Base-by-base conservation (phyloP, 2,797 vertebrate genomes). In the Trichosurus vulpecula region DNA sequence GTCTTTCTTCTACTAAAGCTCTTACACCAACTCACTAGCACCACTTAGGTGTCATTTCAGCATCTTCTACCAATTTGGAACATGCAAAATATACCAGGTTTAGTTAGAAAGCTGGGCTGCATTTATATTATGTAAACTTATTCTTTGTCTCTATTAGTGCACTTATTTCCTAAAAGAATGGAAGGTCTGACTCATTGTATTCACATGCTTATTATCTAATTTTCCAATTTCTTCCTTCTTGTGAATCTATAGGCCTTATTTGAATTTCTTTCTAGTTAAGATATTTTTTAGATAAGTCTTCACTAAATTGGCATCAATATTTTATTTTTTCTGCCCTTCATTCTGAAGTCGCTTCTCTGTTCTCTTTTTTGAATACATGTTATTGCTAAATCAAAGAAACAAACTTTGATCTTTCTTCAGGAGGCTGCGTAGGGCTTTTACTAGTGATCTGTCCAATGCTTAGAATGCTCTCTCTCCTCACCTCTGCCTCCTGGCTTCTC, bases 241-340 rank as follows among this genome's bases (percentile, higher is more conserved):
- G 22, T 81, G 41, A 9, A 22, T 47, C 41, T 25, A 11, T 27
- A 27, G 25, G 66, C 41, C 90, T 94, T n/a, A 10, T 90, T 6
- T 93, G 14, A 90, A 93, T 92, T 95, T 90, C 92, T 95, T 35
- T 93, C 52, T 93, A 90, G 94, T 92, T 96, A 53, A 92, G 92
- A 51, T 29, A 92, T 41, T 55, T 94, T 95, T 90, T 91, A 91
- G 87, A 90, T 14, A 22, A n/a, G 30, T 95, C 52, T 95, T 52
- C n/a, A 19, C 52, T 11, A 58, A 90, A 52, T 57, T 93, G 55
- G 51, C 89, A 94, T 95, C 91, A 53, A 58, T 10, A 13, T 96
- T 74, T 94, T 66, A 94, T 92, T 94, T 81, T 95, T 89, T 94
- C 56, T 35, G 55, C 0, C 4, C n/a, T 47, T 61, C 25, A 91